Evolutionary conservation across 2,113 vertebrate species (phyloP).

Genomic region (Axis porcinus): DNA sequence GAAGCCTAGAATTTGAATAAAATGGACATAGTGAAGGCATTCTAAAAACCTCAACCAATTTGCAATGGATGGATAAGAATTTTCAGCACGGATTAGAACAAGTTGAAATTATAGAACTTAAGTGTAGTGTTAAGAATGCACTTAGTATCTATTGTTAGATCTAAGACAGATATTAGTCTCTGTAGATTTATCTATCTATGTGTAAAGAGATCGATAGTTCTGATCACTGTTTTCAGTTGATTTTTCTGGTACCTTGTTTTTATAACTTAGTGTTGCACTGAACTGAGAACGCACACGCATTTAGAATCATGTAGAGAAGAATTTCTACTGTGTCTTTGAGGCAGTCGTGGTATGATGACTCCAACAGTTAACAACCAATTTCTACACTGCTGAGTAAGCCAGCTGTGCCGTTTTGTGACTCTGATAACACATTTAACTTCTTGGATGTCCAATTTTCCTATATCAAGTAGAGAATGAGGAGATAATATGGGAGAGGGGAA

Average conservation of each 20-base stretch:
- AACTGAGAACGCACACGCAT: neutral
- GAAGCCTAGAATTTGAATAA: neutral
- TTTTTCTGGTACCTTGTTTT: neutral
- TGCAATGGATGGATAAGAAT: neutral
- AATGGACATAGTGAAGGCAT: neutral
- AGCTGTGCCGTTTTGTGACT: neutral
- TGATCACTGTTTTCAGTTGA: neutral
- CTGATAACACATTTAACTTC: neutral
- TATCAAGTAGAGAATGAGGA: neutral
- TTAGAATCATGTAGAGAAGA: fast-evolving
- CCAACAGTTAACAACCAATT: neutral
- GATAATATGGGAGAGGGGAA: neutral
- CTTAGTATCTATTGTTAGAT: neutral
- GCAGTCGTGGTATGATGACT: neutral
- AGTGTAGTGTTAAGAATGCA: neutral
- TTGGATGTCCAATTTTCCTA: neutral
- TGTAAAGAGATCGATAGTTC: neutral
- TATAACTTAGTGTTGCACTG: neutral
- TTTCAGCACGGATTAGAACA: neutral
- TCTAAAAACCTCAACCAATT: neutral
- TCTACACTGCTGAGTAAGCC: neutral
- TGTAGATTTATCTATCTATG: neutral
- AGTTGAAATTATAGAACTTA: neutral
- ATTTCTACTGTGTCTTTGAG: neutral
- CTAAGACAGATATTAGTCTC: neutral